Conservation (phyloP, 2,797 vertebrate species). For the Hoplostethus atlanticus region DNA sequence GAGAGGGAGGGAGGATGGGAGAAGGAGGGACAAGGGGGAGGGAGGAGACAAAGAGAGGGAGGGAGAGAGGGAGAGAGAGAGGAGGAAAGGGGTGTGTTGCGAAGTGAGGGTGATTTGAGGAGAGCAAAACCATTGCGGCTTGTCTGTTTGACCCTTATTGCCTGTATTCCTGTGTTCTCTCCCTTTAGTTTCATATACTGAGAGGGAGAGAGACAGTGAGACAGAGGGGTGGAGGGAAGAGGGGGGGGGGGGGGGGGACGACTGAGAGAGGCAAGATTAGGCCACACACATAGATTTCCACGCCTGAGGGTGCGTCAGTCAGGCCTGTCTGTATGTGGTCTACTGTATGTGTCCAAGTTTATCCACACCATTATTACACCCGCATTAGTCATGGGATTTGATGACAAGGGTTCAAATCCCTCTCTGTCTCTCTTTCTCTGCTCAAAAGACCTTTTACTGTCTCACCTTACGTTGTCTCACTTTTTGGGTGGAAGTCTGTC, state of each 20-base stretch:
- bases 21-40: neutral
- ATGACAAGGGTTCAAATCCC: slow-evolving; percentile 62
- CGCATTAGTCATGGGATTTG: slow-evolving; percentile 74
- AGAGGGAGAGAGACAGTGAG: slow-evolving; percentile 36
- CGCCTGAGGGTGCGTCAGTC: slow-evolving; percentile 70
- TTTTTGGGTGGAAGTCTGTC: slow-evolving; percentile 18
- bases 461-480: slow-evolving; percentile 62
- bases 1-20: slow-evolving; percentile 6
- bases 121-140: slow-evolving; percentile 40
- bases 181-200: slow-evolving; percentile 46
- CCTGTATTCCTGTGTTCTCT: slow-evolving; percentile 25
- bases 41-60: neutral
- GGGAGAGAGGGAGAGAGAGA: no score
- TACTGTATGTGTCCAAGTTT: slow-evolving; percentile 72
- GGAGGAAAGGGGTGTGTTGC: slow-evolving; percentile 13
- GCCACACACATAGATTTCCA: slow-evolving; percentile 81
- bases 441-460: slow-evolving; percentile 53
- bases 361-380: slow-evolving; percentile 68
- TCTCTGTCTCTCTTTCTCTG: slow-evolving; percentile 21
- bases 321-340: slow-evolving; percentile 72
- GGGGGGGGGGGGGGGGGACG: slow-evolving; percentile 20
- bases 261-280: slow-evolving; percentile 44
- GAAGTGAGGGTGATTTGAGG: slow-evolving; percentile 26
- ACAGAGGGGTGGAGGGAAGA: slow-evolving; percentile 25
- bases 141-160: slow-evolving; percentile 43